Evolutionary conservation across 2,888 invertebrate genomes (phyloP), one percentile per base, ranked within the genome.

Genomic region (Melieria picta): DNA sequence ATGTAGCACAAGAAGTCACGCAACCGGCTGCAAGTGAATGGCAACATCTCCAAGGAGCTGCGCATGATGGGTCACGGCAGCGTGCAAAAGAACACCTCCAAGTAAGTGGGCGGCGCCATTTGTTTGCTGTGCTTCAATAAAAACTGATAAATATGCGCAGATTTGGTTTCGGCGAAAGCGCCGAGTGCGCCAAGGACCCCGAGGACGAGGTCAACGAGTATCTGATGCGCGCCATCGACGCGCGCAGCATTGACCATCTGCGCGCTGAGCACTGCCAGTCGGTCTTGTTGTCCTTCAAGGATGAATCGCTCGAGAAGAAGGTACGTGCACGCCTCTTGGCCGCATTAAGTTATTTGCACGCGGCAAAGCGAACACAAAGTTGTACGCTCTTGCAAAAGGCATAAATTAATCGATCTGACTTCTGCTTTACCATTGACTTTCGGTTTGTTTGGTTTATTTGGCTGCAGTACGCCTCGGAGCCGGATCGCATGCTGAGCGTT

Each of bases 171-270:
- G 92, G 92, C 55, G 91, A 93, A 72, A 89, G 88, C 69, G 87
- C 88, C 43, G 93, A 94, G 78, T 90, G 90, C 75, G 76, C 78
- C 65, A 94, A 94, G 85, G 92, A 94, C 84, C 94, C 95, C 0
- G 95, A 96, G 80, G 96, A 96, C 79, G 97, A 97, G 87, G 96
- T 97, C 42, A 97, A 98, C 84, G 98, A 98, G 80, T 98, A 98
- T 87, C 89, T 99, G 78, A 95, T 96, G 91, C 92, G 95, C 77
- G 98, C 98, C 11, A 98, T 98, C 77, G 97, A 98, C 86, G 97
- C 97, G 1, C 90, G 97, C 68, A 96, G 96, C 84, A 95, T 97
- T 71, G 97, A 98, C 88, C 91, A 94, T 66, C 89, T 97, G 68
- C 90, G 96, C 69, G 90, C 93, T 1, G 95, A 98, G 83, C 96